Conservation (phyloP, 2,888 invertebrate genomes). For the Phaonia tiefii region DNA sequence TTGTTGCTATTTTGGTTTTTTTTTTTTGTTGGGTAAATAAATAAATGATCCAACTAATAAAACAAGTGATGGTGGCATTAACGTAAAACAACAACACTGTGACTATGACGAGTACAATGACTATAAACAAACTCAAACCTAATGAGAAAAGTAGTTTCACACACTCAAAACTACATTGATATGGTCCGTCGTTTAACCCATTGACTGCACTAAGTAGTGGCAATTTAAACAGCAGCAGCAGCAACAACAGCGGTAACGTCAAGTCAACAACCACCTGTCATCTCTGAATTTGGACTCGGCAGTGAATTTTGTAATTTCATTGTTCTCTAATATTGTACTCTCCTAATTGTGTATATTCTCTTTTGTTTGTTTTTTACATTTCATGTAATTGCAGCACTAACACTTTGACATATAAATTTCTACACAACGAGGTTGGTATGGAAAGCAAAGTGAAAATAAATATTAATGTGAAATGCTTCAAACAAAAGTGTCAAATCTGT, state of each 20-base stretch:
- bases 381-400: neutral
- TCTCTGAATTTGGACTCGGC: neutral
- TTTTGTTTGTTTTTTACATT: neutral
- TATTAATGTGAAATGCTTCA: too few relatives aligned
- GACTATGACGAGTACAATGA: too few relatives aligned
- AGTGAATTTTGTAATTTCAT: neutral
- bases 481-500: too few relatives aligned
- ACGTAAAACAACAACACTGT: neutral
- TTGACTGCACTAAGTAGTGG: too few relatives aligned
- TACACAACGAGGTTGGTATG: neutral
- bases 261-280: neutral
- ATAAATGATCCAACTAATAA: neutral
- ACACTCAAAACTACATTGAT: neutral
- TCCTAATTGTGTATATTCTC: too few relatives aligned
- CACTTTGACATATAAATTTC: neutral
- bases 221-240: too few relatives aligned
- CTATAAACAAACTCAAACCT: too few relatives aligned
- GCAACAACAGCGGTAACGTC: neutral
- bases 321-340: too few relatives aligned
- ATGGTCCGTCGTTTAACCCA: neutral
- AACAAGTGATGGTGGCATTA: neutral
- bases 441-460: neutral
- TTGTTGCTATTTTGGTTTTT: neutral
- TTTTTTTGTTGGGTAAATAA: conserved; percentile 7
- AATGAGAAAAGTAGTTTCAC: conserved; percentile 1